These are phyloP conservation scores for Melinaea marsaeus DNA, from an alignment of 2,888 invertebrate genomes.

Conservation along the genomic window DNA sequence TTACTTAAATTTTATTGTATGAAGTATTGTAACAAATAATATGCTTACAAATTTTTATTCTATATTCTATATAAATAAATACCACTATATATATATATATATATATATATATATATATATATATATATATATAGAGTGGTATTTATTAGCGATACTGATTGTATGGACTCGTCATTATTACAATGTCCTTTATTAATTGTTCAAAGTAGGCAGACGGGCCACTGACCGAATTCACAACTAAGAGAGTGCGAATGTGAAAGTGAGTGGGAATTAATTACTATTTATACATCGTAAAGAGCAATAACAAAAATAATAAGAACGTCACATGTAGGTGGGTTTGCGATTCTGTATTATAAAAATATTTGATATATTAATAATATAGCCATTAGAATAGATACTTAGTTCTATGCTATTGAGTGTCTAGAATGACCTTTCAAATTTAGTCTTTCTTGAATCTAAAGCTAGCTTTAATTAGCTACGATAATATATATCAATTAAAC, in stretches of 20 bases:
- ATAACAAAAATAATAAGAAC: slow-evolving; percentile 62
- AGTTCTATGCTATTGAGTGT: too few species aligned
- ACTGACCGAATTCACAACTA: slow-evolving; percentile 50
- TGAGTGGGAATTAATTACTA: slow-evolving; percentile 67
- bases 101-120: too few species aligned
- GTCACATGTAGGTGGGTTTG: slow-evolving; percentile 50
- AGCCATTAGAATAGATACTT: not conserved
- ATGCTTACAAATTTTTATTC: too few species aligned
- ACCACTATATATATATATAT: too few species aligned
- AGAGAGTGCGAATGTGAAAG: slow-evolving; percentile 53
- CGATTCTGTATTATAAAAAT: slow-evolving; percentile 26
- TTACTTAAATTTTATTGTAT: not conserved
- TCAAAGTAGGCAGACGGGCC: slow-evolving; percentile 57
- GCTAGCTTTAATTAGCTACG: too few species aligned
- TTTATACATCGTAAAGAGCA: slow-evolving; percentile 51
- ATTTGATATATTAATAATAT: slow-evolving; percentile 29
- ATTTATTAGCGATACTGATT: too few species aligned
- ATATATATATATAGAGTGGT: too few species aligned
- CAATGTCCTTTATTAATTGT: slow-evolving; percentile 27
- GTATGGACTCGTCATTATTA: not conserved
- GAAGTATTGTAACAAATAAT: too few species aligned
- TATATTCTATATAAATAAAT: too few species aligned
- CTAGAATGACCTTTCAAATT: too few species aligned
- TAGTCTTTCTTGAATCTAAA: too few species aligned
- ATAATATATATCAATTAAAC: too few species aligned